Conservation (phyloP, 2,113 vertebrate species). For the Gobiocypris rarus region DNA sequence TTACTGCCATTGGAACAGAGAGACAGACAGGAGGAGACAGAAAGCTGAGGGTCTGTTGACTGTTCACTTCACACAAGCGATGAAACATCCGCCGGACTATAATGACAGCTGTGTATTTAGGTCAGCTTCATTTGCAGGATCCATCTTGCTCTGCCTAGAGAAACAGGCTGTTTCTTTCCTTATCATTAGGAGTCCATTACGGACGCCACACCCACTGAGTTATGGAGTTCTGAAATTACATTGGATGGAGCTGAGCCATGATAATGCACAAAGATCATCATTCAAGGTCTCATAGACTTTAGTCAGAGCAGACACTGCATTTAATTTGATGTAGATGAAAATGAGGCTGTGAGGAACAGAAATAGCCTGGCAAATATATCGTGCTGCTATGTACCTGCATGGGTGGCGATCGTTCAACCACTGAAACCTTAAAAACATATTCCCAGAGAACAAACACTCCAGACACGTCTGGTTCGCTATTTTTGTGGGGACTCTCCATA, state of each 20-base stretch:
- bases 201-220: slow-evolving; percentile 33
- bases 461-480: too few species aligned
- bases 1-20: slow-evolving; percentile 24
- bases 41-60: slow-evolving; percentile 16
- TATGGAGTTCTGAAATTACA: slow-evolving; percentile 28
- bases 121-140: slow-evolving; percentile 47
- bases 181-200: slow-evolving; percentile 52
- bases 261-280: slow-evolving; percentile 34
- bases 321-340: slow-evolving; percentile 11
- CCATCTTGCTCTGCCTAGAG: slow-evolving; percentile 39
- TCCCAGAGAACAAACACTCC: not conserved
- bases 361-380: not conserved
- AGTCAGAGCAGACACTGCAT: not conserved
- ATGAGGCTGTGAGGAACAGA: not conserved
- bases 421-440: not conserved
- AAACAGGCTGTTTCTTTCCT: slow-evolving; percentile 41
- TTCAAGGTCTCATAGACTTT: slow-evolving; percentile 1
- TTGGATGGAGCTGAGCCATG: slow-evolving; percentile 7
- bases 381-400: not conserved
- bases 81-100: slow-evolving; percentile 37
- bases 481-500: too few species aligned
- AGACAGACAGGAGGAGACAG: not conserved
- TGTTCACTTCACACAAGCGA: slow-evolving; percentile 30
- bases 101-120: slow-evolving; percentile 47
- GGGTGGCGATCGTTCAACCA: not conserved